Evolutionary conservation across 1,140 invertebrate species (phyloP), one percentile per base, ranked within the genome.

Genomic region (Pseudomyrmex sp.): DNA sequence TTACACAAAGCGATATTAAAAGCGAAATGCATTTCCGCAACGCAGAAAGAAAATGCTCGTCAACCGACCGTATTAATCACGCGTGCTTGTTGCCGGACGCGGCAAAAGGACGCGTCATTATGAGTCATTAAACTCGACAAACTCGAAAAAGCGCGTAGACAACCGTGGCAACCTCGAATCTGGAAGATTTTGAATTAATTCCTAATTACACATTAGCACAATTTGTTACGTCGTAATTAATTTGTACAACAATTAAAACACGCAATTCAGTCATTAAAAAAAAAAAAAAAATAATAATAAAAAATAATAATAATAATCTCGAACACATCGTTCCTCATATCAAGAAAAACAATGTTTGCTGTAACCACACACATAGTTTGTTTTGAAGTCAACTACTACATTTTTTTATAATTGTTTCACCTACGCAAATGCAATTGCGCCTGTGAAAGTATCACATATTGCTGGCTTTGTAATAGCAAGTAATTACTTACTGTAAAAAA

Each of bases 11-110:
- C 56, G 20, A 44, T 12, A 59, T 80, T 70, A 59, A 68, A 79
- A 70, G 66, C 23, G 20, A 59, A 70, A 80, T 48, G 66, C 46
- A 72, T 59, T 61, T 72, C n/a, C 66, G 7, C 20, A 23, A 44
- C 50, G 65, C 15, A 5, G 35, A 10, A 48, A 72, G 66, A 62
- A 72, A 80, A 61, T 61, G 48, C 66, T 35, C 76, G 12, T 58
- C 54, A 56, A 80, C 66, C 18, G 44, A 80, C 76, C 10, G n/a
- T 70, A 72, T 72, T 59, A 70, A 80, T 80, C 66, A 59, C 50
- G 74, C 26, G 46, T 54, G 66, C 12, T 44, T 59, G 52, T 79
- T 46, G 52, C 18, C 20, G 7, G 56, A 61, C 56, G 44, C 44
- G 66, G 20, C 15, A 72, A 80, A 80, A 58, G 79, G 61, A 26